Percentiles rank a stretch among this genome's conserved stretches.
Evolutionary conservation across 2,888 invertebrate species (phyloP).

Genomic region (Pheosia tremula): DNA sequence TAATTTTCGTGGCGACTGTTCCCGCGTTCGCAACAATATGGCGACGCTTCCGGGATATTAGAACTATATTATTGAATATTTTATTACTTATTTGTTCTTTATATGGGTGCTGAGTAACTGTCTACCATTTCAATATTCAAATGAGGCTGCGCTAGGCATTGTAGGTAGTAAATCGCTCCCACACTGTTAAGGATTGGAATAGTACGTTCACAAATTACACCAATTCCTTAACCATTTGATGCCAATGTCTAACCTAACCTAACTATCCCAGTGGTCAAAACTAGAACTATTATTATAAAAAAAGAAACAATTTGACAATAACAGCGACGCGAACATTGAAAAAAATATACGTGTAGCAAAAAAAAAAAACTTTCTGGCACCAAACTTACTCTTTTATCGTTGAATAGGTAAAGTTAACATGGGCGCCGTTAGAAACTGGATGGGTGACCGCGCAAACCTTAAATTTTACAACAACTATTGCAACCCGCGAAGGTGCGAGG

Average conservation of each 20-base stretch:
- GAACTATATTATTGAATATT: constrained; percentile 37
- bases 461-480: constrained; percentile 3
- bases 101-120: constrained; percentile 29
- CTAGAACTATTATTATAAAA: too few relatives aligned
- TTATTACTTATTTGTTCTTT: constrained; percentile 33
- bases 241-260: not conserved
- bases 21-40: constrained; percentile 37
- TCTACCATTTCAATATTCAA: constrained; percentile 24
- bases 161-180: not conserved
- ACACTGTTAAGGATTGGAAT: not conserved
- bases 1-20: constrained; percentile 41
- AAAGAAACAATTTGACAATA: too few relatives aligned
- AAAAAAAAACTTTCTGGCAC: too few relatives aligned
- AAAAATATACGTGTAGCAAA: too few relatives aligned
- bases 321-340: too few relatives aligned
- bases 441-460: constrained; percentile 5
- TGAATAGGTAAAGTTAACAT: not conserved
- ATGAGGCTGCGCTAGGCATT: not conserved
- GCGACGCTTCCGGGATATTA: constrained; percentile 41
- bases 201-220: not conserved
- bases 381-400: not conserved
- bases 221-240: not conserved
- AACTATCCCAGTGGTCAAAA: too few relatives aligned
- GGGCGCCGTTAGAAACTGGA: not conserved
- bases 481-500: constrained; percentile 15